A percentile compares a stretch with the other conserved stretches of the same genome.
Evolutionary conservation across 2,113 vertebrate genomes (phyloP).

Genomic region (Emydocephalus ijimae): DNA sequence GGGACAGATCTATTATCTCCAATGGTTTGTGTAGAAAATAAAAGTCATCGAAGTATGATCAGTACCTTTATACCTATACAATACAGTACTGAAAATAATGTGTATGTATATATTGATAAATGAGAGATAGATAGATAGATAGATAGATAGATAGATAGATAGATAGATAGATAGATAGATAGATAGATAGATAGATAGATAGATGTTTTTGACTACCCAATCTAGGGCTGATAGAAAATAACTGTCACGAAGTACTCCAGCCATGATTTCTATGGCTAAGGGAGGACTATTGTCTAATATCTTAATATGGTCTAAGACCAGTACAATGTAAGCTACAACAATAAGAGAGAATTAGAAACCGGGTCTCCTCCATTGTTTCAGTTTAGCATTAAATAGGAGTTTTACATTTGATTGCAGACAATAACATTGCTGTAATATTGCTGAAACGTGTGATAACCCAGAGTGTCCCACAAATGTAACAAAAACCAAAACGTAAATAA

Average conservation of each 20-base stretch:
- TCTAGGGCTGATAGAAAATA: neutral
- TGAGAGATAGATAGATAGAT: too few species aligned
- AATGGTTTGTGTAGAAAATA: neutral
- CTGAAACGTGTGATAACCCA: neutral
- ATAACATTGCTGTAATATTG: neutral
- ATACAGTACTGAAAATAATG: neutral
- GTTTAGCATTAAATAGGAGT: neutral
- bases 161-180: too few species aligned
- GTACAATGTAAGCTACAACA: neutral
- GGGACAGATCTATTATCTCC: neutral
- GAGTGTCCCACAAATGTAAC: too few species aligned
- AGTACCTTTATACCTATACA: neutral
- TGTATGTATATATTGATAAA: neutral
- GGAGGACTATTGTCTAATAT: neutral
- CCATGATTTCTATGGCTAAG: neutral
- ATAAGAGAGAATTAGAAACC: neutral
- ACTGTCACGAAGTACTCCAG: neutral
- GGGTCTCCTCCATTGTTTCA: neutral
- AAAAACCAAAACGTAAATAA: too few species aligned
- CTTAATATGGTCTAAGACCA: neutral
- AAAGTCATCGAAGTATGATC: neutral
- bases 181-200: too few species aligned
- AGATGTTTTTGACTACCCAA: neutral
- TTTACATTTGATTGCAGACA: neutral
- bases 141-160: too few species aligned